Evolutionary conservation across 2,113 vertebrate species (phyloP).

Genomic region (Oreochromis tanganicae): DNA sequence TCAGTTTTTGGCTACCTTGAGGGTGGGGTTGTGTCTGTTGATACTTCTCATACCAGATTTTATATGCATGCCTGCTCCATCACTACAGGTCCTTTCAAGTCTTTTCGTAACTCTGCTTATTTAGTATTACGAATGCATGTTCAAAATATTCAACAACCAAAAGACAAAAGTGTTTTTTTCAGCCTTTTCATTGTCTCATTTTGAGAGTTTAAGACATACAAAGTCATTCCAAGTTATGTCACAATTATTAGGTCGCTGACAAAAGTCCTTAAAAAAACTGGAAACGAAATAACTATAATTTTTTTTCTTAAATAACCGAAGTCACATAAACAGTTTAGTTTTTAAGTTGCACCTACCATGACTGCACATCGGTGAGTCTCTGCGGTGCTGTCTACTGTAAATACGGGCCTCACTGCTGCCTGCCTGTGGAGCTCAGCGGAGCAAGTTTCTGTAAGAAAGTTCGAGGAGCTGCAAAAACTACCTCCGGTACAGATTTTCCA

Average conservation of each 20-base stretch:
- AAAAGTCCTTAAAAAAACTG: neutral
- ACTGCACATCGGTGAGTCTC: conserved; percentile 23
- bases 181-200: neutral
- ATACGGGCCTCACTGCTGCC: neutral
- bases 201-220: neutral
- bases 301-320: neutral
- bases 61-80: conserved; percentile 20
- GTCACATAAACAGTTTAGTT: neutral
- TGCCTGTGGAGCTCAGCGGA: neutral
- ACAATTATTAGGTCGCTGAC: neutral
- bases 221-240: neutral
- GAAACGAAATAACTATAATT: neutral
- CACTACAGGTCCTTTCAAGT: neutral
- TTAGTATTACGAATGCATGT: neutral
- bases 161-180: neutral
- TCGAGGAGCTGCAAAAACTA: accelerated
- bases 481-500: neutral
- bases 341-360: conserved; percentile 58
- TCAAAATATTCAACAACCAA: neutral
- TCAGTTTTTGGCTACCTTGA: neutral
- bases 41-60: conserved; percentile 29
- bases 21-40: conserved; percentile 35
- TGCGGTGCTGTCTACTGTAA: neutral
- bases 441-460: neutral
- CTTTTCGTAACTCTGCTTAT: neutral